Base-by-base conservation (phyloP, 2,888 invertebrate species). In the Drosophila prostipennis region DNA sequence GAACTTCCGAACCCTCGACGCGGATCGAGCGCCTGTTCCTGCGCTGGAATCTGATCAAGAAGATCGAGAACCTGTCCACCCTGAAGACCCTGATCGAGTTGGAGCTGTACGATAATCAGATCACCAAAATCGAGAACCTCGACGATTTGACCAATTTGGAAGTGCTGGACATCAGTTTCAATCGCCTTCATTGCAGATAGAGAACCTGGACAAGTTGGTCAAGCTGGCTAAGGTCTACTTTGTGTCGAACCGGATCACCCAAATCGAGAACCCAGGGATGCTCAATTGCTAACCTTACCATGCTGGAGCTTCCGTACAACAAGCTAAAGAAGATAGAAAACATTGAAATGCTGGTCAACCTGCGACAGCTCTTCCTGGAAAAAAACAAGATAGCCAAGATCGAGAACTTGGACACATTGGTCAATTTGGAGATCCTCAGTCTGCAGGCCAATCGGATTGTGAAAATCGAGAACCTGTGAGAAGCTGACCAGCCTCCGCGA, bases 101-200 rank as follows among this genome's bases (percentile, higher is more conserved):
- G 49, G 99, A 99, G 89, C 92, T 99, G 5, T 98, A 99, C 91
- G 99, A 99, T 91, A 99, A 99, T 93, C 98, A 99, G 93, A 96
- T 99, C 54, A 95, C 95, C 0, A 94, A 95, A 77, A 97, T 99
- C 79, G 98, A 98, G 91, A 98, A 98, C 91, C 93, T 99, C 61
- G 96, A 97, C 59, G 91, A 93, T 11, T 94, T 99, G 11, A 95
- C 96, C 2, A 98, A 98, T 92, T 93, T 99, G 49, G 95, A 98
- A 90, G 94, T 96, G 71, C 93, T 99, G 73, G 99, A 99, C 92
- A 91, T 99, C 45, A 99, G 99, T 5, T 99, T 98, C 92, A 99
- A 99, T 92, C 95, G 98, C 64, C 94, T n/a, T 99, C 43, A 95
- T n/a, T 94, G 79, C 96, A 96, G 90, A 96, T 99, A 60, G 94